phyloP scores from a whole-genome alignment of 2,113 vertebrate genomes.

The Cyanoderma ruficeps region DNA sequence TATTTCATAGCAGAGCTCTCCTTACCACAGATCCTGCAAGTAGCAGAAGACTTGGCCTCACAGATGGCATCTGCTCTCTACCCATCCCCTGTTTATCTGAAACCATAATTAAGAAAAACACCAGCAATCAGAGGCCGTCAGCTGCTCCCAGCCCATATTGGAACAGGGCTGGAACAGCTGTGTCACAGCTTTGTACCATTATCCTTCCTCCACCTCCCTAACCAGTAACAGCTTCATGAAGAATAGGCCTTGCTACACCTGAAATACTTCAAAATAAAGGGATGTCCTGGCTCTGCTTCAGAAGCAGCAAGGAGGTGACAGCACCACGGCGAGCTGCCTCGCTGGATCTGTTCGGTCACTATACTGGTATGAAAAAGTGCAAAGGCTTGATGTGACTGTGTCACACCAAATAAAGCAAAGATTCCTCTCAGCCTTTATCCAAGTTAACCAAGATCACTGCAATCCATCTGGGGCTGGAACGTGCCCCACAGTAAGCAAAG shows the following conservation, averaged over 20 bases:
- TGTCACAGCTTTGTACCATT: slow-evolving; percentile 26
- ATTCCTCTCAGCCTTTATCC: background rate
- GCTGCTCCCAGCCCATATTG: slow-evolving; percentile 34
- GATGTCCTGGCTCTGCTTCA: background rate
- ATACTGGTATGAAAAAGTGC: background rate
- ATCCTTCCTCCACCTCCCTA: slow-evolving; percentile 44
- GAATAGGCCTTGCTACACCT: background rate
- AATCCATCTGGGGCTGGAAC: background rate
- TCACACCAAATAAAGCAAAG: background rate
- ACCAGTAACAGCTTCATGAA: background rate
- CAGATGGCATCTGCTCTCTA: background rate
- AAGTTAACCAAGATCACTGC: background rate
- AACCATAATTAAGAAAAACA: slow-evolving; percentile 36
- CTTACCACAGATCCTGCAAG: background rate
- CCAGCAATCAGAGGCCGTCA: slow-evolving; percentile 44
- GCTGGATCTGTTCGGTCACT: background rate
- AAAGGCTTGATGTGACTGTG: background rate
- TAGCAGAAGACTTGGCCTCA: background rate
- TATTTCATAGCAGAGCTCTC: background rate
- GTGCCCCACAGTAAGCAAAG: background rate
- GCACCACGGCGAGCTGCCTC: background rate
- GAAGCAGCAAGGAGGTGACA: background rate
- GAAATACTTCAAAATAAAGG: background rate
- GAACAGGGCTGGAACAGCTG: slow-evolving; percentile 57
- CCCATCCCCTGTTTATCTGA: background rate